Evolutionary conservation across 2,797 vertebrate genomes (phyloP), one percentile per base, ranked within the genome.

Genomic region (Otus scops): DNA sequence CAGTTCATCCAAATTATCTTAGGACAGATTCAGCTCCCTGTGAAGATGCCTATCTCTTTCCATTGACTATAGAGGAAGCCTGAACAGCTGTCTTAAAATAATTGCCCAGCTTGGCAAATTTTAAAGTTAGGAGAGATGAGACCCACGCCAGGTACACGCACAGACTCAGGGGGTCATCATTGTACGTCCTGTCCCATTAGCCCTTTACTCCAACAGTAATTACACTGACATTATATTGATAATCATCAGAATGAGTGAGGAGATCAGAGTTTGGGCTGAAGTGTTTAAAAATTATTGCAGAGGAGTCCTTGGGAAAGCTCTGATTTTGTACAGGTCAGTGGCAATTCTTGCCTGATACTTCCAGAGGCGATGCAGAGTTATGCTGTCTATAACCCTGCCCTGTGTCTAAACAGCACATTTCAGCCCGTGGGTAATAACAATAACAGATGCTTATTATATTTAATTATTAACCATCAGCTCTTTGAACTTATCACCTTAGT

Each of bases 381-480:
- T 50, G 70, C 43, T 76, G 34, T 43, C 73, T 28, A 17, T 59
- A 94, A 73, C n/a, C 11, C 13, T 53, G 9, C 7, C 20, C 30
- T 78, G 73, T 79, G 47, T 78, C 54, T 94, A 90, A 93, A 75
- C 51, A 93, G 43, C 9, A 27, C 38, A 73, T 93, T 91, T 92
- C 61, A 88, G 91, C 88, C 95, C 59, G 69, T 86, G 54, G 91
- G 61, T 86, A 91, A 65, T 63, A 96, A 91, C 87, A 92, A 95
- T 51, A 94, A 43, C 94, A 96, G 96, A 95, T 94, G 94, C 59
- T 95, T 95, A 94, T 95, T 95, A 88, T 73, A 92, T 91, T 96
- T 96, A 95, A 96, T 96, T 96, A 96, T 94, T 96, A 96, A 94
- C 85, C 92, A 94, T 94, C 82, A 95, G 59, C 67, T 95, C 95